These are phyloP conservation scores for Prionace glauca DNA, from an alignment of 2,797 vertebrate genomes.

Conservation along the genomic window DNA sequence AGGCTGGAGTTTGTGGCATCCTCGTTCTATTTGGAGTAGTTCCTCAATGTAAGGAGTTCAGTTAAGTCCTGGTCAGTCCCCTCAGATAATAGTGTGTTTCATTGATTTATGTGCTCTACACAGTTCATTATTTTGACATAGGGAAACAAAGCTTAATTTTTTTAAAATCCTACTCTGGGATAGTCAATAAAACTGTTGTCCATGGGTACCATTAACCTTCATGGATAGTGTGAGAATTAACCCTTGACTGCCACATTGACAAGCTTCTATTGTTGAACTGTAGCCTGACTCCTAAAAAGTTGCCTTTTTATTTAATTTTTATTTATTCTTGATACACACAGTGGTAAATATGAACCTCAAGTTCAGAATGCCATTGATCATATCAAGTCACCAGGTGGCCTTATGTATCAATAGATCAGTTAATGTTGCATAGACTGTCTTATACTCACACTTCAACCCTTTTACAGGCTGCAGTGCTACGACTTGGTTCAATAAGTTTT, in stretches of 20 bases:
- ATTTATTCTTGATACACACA: background rate
- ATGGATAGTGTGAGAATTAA: background rate
- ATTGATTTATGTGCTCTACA: slow-evolving; percentile 20
- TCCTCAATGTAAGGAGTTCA: background rate
- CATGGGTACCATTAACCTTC: slow-evolving; percentile 1
- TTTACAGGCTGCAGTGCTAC: background rate
- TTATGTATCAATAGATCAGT: background rate
- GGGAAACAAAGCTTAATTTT: background rate
- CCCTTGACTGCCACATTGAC: background rate
- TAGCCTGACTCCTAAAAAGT: background rate
- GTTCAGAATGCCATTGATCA: background rate
- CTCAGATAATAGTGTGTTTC: slow-evolving; percentile 21
- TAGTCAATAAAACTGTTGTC: background rate
- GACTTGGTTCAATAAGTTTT: background rate
- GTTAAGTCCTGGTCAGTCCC: background rate
- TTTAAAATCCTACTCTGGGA: background rate
- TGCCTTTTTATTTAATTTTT: background rate
- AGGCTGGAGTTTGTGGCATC: background rate
- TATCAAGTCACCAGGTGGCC: background rate
- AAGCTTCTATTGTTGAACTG: background rate
- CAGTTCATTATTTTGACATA: slow-evolving; percentile 26
- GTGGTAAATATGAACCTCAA: background rate
- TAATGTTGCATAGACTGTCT: background rate
- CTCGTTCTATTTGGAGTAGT: background rate
- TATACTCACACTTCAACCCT: background rate